Base-by-base conservation (phyloP, 2,113 vertebrate genomes). In the Antigone vipio region DNA sequence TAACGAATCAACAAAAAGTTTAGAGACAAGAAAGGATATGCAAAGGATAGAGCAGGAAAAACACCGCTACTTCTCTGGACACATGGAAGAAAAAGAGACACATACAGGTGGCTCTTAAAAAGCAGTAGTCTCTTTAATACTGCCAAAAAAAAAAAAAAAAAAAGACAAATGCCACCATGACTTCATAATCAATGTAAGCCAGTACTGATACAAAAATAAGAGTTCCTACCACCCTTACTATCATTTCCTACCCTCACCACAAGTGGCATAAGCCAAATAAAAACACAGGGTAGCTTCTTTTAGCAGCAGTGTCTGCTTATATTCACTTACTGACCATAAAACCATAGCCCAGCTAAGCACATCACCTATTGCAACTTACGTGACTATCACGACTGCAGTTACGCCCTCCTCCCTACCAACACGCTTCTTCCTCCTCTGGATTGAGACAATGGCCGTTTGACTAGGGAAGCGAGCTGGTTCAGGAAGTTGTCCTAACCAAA, bases 361-460 rank as follows among this genome's bases (percentile, higher is more conserved):
- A 52, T 17, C 71, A 29, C 50, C 30, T 50, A 83, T 32, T 24
- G 0, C 38, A 64, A 6, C 34, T 50, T 59, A 45, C 1, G 3
- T 2, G 68, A 23, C 23, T 15, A 16, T 4, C 67, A 81, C 44
- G 18, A 21, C 26, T 5, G 3, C 47, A 29, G 49, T 5, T 47
- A 23, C 8, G 4, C 34, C 11, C 35, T 42, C 24, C 32, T 78
- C 42, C 22, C 21, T 5, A 21, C 15, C 72, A 64, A 9, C 34
- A 47, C 18, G 3, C 38, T 7, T 1, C 78, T 40, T 77, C 52
- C 52, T 49, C 40, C 62, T 47, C 24, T 1, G 3, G 5, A 45
- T 2, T 8, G 30, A 83, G 44, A 40, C 27, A 29, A 14, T 0
- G 1, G 6, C 45, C 21, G 1, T 32, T 78, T 0, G 2, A 80